Evolutionary conservation across 30 jellyfish, hydroid and myxozoan genomes (phyloP), one percentile per base, ranked within the genome.

Genomic region (Mastigias papua): DNA sequence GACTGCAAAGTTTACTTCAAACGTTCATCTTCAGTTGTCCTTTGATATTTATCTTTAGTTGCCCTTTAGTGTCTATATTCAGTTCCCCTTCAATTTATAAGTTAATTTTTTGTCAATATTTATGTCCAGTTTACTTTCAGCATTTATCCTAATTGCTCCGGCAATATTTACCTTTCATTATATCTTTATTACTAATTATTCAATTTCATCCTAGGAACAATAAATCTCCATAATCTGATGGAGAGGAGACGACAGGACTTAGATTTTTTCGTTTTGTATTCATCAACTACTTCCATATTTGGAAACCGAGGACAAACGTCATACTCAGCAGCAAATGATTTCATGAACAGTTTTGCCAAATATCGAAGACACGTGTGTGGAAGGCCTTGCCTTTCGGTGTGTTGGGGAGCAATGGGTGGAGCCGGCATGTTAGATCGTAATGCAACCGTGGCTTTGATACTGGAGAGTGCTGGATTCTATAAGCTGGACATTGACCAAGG

Each of bases 321-420:
- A 5, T 85, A 85, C 30, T 61, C 89, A 2, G 94, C 94, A 5
- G 85, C 94, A 8, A 85, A 85, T 60, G 88, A 69, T 0, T 85
- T 85, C 62, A 30, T 85, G 62, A 73, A 85, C 88, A 73, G 94
- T 54, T 85, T 85, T 61, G 94, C 94, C 23, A 83, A 85, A 8
- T 85, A 85, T 37, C 85, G 89, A 29, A 42, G 6, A 54, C 23
- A 60, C n/a, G 88, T 73, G 23, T 75, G 60, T 31, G 74, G 81
- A 5, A 85, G 73, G 4, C 88, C 81, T 11, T 85, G 94, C 78
- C 72, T 70, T 8, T 26, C 94, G 31, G 79, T 85, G 33, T 85
- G 94, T 67, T 85, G 94, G 94, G 94, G 94, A 28, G 89, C 94
- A 28, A 85, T 85, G 94, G 94, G 94, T 10, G 94, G 94, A 22